phyloP scores from a whole-genome alignment of 2,888 invertebrate genomes.

The Orthosia incerta region DNA sequence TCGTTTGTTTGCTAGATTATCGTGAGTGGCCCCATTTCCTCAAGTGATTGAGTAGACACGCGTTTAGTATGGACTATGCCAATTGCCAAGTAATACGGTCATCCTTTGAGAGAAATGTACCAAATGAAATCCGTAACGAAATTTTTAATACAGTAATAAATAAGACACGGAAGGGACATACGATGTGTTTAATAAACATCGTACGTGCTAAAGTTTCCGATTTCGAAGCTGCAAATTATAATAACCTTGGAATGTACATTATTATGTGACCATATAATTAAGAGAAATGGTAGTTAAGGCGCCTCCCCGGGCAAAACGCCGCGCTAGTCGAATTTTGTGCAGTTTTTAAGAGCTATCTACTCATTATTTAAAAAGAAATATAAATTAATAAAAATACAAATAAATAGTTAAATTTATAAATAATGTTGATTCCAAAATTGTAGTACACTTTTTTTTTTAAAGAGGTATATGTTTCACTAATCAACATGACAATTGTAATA shows the following conservation, averaged over 20 bases:
- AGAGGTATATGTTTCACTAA: no score
- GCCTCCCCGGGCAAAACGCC: no score
- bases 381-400: no score
- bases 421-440: no score
- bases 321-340: no score
- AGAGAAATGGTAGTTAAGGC: background rate
- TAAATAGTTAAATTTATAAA: no score
- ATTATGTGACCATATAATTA: background rate
- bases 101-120: background rate
- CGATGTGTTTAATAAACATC: background rate
- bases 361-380: no score
- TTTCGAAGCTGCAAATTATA: constrained; percentile 6
- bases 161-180: background rate
- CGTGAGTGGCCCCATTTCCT: constrained; percentile 16
- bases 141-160: background rate
- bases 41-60: constrained; percentile 9
- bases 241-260: background rate
- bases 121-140: background rate
- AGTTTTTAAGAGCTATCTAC: no score
- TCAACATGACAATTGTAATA: no score
- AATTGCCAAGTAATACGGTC: constrained; percentile 3
- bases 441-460: no score
- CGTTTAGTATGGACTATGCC: background rate
- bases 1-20: constrained; percentile 29
- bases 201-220: background rate